Percentiles rank a stretch among this genome's conserved stretches.
These are phyloP conservation scores for Syrmaticus mikado DNA, from an alignment of 2,113 vertebrate species.

Conservation along the genomic window DNA sequence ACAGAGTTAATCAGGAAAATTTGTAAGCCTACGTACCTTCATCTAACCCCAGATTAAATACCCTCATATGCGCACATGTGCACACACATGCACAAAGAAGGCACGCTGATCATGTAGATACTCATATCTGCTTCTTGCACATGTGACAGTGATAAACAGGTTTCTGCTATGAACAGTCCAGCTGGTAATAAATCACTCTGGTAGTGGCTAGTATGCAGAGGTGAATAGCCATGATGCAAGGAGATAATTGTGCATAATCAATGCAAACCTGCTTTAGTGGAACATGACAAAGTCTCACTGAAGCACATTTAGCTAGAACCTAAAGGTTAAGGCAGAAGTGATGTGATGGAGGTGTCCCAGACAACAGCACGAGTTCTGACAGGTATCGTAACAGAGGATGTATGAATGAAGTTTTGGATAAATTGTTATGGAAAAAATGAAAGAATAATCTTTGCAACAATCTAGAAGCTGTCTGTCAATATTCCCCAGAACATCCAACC, in stretches of 20 bases:
- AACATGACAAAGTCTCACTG: constrained; percentile 66
- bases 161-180: constrained; percentile 70
- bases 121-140: constrained; percentile 52
- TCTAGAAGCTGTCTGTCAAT: background rate
- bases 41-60: too few relatives aligned
- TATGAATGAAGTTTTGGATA: background rate
- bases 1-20: background rate
- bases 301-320: constrained; percentile 20
- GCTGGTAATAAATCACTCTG: constrained; percentile 73
- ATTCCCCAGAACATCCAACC: background rate
- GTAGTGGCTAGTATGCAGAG: constrained; percentile 26
- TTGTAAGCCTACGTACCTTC: background rate
- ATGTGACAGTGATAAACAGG: constrained; percentile 76
- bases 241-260: constrained; percentile 71
- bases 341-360: background rate
- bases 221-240: constrained; percentile 37
- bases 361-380: background rate
- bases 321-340: constrained; percentile 7
- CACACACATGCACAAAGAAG: fast-evolving
- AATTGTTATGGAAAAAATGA: background rate
- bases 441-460: background rate
- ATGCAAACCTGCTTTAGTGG: constrained; percentile 59
- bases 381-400: background rate
- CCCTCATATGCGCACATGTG: fast-evolving
- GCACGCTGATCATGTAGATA: constrained; percentile 31